Base-by-base conservation (phyloP, 1,140 invertebrate species). In the Drosophila nigrodunni region DNA sequence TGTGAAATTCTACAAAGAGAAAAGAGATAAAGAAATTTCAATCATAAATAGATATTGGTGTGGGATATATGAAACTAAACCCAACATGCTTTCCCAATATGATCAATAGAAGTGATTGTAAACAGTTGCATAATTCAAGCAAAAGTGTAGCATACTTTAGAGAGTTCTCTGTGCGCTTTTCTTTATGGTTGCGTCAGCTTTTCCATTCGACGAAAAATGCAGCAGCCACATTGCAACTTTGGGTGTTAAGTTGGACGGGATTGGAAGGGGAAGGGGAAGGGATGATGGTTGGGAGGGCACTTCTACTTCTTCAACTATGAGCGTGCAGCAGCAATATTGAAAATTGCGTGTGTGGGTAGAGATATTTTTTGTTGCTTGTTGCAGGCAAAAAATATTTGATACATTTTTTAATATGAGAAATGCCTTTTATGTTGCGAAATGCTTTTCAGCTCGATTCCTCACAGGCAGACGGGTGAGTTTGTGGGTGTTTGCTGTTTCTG, bases 351-450 rank as follows among this genome's bases (percentile, higher is more conserved):
- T 87, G 82, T 77, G 82, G 70, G 65, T 50, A 69, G 11, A 82
- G 77, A 74, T 87, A 87, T 87, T 87, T 30, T 87, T 62, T 11
- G 67, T 59, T 59, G 66, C 67, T 46, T 77, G 74, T 77, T 76
- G 78, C 74, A 81, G 59, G 68, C 73, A 86, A 87, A 75, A 87
- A 87, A 88, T 88, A 87, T 87, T 87, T 88, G 83, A 87, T 87
- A 87, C 73, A 82, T 87, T 87, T 87, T 78, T 87, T 87, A 87
- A 88, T 87, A 87, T 87, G 83, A 77, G 68, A 87, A 87, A 87
- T 87, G 83, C 83, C 83, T 87, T 87, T 87, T 78, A 88, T 82
- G 77, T 57, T 77, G 76, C 69, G 73, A 87, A 77, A 80, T 82
- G 64, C 76, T 82, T 30, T 71, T 78, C 71, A 69, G 73, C 43